Percentiles rank a stretch among this genome's conserved stretches.
These are phyloP conservation scores for Celastrina argiolus DNA, from an alignment of 2,888 invertebrate species.

Conservation along the genomic window DNA sequence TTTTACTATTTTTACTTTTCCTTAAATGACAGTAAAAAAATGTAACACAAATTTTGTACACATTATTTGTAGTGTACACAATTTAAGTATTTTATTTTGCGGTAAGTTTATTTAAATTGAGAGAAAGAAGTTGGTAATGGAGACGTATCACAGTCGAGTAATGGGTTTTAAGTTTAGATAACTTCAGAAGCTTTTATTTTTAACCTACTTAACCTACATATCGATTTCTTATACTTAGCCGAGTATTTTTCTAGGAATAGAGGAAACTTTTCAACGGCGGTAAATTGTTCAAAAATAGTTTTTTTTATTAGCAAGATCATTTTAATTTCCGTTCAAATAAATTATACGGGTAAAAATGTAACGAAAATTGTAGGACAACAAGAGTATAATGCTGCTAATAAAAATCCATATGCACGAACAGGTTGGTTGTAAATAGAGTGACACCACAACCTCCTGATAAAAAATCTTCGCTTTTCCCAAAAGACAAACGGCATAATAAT, in stretches of 20 bases:
- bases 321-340: no score
- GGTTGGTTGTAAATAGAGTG: not conserved
- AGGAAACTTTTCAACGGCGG: not conserved
- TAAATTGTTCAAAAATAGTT: no score
- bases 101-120: conserved; percentile 42
- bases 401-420: no score
- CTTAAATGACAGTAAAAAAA: not conserved
- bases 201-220: conserved; percentile 33
- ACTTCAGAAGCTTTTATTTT: not conserved
- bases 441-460: no score
- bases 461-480: no score
- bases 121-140: conserved; percentile 47
- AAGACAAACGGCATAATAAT: no score
- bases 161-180: conserved; percentile 40
- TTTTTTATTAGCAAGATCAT: no score
- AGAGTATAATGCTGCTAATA: no score
- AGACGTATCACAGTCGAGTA: conserved; percentile 52
- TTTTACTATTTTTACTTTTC: no score
- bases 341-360: no score
- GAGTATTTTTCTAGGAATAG: not conserved
- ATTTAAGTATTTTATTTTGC: conserved; percentile 48
- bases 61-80: conserved; percentile 22
- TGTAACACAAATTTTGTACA: not conserved
- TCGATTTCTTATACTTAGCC: conserved; percentile 45
- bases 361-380: no score